These are phyloP conservation scores for Carcinoscorpius rotundicauda DNA, from an alignment of 1,140 invertebrate genomes.

Conservation along the genomic window DNA sequence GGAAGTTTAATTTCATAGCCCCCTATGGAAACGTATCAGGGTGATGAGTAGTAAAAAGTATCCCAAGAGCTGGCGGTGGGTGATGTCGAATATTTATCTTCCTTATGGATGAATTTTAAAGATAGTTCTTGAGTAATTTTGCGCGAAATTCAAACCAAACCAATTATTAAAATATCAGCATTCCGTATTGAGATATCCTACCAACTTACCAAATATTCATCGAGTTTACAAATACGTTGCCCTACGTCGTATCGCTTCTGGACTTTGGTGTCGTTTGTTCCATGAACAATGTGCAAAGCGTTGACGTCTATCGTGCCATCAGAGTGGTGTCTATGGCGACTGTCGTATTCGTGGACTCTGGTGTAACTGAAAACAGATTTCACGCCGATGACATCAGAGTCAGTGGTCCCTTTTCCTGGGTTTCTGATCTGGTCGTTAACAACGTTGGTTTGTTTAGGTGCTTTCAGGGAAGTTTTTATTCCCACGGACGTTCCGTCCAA, in stretches of 20 bases:
- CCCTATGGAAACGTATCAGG: too few species aligned
- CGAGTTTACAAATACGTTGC: slow-evolving; percentile 23
- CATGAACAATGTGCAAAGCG: slow-evolving; percentile 81
- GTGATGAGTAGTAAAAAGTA: too few species aligned
- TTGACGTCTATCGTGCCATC: slow-evolving; percentile 76
- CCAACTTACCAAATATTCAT: slow-evolving; percentile 28
- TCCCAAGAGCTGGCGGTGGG: too few species aligned
- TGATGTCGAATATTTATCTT: too few species aligned
- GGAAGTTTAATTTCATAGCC: too few species aligned
- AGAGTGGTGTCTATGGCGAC: slow-evolving; percentile 27
- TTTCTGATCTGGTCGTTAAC: slow-evolving; percentile 73
- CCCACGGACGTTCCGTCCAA: slow-evolving; percentile 45
- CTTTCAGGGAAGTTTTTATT: slow-evolving; percentile 79
- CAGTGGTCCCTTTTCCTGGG: slow-evolving; percentile 50
- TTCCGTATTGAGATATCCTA: too few species aligned
- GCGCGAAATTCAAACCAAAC: too few species aligned
- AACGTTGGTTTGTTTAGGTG: slow-evolving; percentile 49
- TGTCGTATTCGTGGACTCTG: slow-evolving; percentile 19
- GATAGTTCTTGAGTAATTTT: too few species aligned
- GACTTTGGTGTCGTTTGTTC: slow-evolving; percentile 79
- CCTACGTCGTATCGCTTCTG: slow-evolving; percentile 57
- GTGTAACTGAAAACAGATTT: slow-evolving; percentile 30
- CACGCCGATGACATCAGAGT: slow-evolving; percentile 51
- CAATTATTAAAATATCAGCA: too few species aligned
- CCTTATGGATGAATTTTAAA: too few species aligned